These are phyloP conservation scores for Diadegma fenestrale DNA, from an alignment of 2,888 invertebrate species.

Conservation along the genomic window DNA sequence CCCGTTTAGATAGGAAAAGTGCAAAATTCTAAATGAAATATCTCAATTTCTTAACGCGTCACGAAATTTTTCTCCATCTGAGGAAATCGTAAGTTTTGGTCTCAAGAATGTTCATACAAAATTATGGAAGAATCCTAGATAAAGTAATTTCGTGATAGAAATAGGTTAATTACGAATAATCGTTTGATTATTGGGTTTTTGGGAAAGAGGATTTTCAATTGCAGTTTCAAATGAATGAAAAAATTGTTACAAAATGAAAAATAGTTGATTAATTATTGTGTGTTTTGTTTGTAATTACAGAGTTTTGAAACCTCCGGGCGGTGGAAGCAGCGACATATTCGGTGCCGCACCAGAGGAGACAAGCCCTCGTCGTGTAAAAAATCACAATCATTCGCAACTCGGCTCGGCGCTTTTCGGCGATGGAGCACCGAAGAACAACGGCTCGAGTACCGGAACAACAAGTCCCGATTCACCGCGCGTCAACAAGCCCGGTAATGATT, in stretches of 20 bases:
- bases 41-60: too few relatives aligned
- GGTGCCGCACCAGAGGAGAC: conserved; percentile 80
- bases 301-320: conserved; percentile 88
- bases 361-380: conserved; percentile 82
- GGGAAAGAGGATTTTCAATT: too few relatives aligned
- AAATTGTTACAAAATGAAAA: not conserved
- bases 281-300: conserved; percentile 83
- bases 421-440: conserved; percentile 82
- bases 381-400: conserved; percentile 80
- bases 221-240: not conserved
- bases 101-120: too few relatives aligned
- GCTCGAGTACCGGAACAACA: conserved; percentile 72
- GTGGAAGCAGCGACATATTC: conserved; percentile 88
- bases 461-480: conserved; percentile 80
- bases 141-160: too few relatives aligned
- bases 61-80: too few relatives aligned
- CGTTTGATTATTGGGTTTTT: too few relatives aligned
- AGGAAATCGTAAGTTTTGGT: too few relatives aligned
- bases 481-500: conserved; percentile 87
- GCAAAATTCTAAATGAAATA: too few relatives aligned
- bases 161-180: too few relatives aligned
- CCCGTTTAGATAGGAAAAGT: too few relatives aligned
- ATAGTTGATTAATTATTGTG: not conserved
- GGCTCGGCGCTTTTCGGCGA: conserved; percentile 83
- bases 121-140: too few relatives aligned